Evolutionary conservation across 2,797 vertebrate genomes (phyloP), one percentile per base, ranked within the genome.

Genomic region (Eulemur mongoz): DNA sequence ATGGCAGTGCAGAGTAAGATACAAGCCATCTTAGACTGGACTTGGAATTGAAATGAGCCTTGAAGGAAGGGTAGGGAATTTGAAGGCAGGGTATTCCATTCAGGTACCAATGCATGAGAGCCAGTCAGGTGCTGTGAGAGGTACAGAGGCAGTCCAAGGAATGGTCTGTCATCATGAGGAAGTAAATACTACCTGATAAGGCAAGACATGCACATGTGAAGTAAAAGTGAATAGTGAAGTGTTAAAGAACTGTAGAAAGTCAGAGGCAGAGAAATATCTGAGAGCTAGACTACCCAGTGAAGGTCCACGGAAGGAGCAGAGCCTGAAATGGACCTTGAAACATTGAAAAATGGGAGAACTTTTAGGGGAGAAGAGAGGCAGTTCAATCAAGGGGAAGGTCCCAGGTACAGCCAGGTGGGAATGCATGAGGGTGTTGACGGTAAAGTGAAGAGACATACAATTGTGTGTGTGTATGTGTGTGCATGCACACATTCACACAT

Each of bases 11-110:
- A 81, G 50, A 52, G 65, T 52, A 65, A 65, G 43, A 63, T 27
- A n/a, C 3, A 81, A 69, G 72, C 11, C 15, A 1, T 54, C 27
- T 67, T 30, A 52, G 65, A 6, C 23, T 76, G 23, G 32, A 43
- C 27, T 76, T 65, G 17, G 63, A 93, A 80, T 57, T 73, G 59
- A 93, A 70, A 81, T n/a, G 48, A 59, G 9, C 25, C 57, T 82
- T 92, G 27, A 63, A 78, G n/a, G 43, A 83, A 70, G 23, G 2
- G 15, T 5, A 79, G 43, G 40, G 23, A 10, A 32, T 59, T 81
- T 61, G 25, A 88, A 72, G 43, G 25, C 2, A 79, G 73, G 4
- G 0, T 40, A 8, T 75, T 87, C 9, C 18, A 32, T 73, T 10
- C 27, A 69, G 69, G 12, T n/a, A 50, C 20, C 5, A 86, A 27